Percentiles rank a stretch among this genome's conserved stretches.
These are phyloP conservation scores for Dynastes grantii DNA, from an alignment of 2,888 invertebrate genomes.

Conservation along the genomic window DNA sequence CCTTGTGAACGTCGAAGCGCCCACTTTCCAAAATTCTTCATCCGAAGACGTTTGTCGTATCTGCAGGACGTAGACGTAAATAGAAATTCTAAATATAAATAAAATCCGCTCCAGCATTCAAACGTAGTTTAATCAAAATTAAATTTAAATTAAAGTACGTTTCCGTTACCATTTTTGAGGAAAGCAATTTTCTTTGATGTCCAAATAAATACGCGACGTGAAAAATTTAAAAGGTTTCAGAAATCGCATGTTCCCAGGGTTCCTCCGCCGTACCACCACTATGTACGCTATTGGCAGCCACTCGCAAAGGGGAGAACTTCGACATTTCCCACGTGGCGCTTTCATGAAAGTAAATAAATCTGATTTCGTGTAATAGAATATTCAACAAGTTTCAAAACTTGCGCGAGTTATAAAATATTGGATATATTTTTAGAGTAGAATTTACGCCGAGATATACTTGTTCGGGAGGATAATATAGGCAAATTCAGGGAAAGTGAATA, in stretches of 20 bases:
- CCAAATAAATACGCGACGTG: conserved; percentile 27
- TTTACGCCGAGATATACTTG: background rate
- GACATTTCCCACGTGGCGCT: conserved; percentile 39
- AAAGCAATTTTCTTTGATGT: conserved; percentile 34
- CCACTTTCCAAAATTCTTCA: too few species aligned
- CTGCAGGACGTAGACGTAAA: background rate
- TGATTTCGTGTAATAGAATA: conserved; percentile 46
- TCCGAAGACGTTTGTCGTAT: too few species aligned
- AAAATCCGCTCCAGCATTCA: background rate
- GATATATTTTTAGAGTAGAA: conserved; percentile 22
- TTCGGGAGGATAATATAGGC: background rate
- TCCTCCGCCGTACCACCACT: background rate
- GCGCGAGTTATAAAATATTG: conserved; percentile 37
- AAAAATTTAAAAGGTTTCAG: conserved; percentile 38
- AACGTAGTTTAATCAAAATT: conserved; percentile 31
- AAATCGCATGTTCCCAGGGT: conserved; percentile 18
- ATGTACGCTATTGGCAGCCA: conserved; percentile 14
- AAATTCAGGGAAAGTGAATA: too few species aligned
- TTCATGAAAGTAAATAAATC: conserved; percentile 44
- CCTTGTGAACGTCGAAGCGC: too few species aligned
- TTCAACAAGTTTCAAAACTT: conserved; percentile 42
- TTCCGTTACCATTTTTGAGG: conserved; percentile 30
- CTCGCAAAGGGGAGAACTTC: conserved; percentile 23
- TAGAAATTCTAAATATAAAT: background rate
- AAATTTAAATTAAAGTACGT: conserved; percentile 30